Conservation (phyloP, 2,797 vertebrate species). For the Loriculus beryllinus region DNA sequence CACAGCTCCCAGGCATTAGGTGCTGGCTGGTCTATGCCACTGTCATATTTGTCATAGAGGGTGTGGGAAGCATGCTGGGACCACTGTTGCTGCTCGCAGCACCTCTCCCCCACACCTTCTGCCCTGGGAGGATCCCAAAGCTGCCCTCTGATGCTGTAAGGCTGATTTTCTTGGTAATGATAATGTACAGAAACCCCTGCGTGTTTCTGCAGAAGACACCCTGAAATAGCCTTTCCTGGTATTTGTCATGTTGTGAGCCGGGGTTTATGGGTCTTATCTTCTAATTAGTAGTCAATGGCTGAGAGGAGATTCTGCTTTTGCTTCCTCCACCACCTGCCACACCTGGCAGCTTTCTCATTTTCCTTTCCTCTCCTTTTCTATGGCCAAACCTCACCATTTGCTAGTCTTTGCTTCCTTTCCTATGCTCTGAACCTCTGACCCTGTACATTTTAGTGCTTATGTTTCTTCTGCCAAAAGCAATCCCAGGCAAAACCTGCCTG, state of each 20-base stretch:
- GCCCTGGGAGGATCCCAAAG: neutral
- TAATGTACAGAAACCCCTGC: neutral
- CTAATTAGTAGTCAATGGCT: neutral
- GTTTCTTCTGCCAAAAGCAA: neutral
- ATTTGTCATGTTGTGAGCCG: neutral
- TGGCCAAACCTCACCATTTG: neutral
- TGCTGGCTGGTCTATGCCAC: accelerated
- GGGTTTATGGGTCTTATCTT: neutral
- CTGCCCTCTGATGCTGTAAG: neutral
- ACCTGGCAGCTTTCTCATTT: neutral
- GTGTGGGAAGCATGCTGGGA: neutral
- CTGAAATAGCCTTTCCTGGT: neutral
- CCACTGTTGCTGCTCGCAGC: neutral
- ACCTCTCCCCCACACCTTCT: accelerated
- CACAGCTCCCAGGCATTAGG: neutral
- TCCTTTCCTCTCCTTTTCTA: neutral
- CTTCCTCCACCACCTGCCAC: neutral
- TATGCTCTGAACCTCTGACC: neutral
- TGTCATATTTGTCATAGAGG: neutral
- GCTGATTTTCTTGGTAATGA: neutral
- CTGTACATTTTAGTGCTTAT: neutral
- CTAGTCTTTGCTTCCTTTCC: neutral
- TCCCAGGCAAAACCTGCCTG: neutral
- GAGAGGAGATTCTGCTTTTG: neutral
- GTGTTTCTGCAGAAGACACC: neutral